Base-by-base conservation (phyloP, 2,888 invertebrate species). In the Trisateles emortualis region DNA sequence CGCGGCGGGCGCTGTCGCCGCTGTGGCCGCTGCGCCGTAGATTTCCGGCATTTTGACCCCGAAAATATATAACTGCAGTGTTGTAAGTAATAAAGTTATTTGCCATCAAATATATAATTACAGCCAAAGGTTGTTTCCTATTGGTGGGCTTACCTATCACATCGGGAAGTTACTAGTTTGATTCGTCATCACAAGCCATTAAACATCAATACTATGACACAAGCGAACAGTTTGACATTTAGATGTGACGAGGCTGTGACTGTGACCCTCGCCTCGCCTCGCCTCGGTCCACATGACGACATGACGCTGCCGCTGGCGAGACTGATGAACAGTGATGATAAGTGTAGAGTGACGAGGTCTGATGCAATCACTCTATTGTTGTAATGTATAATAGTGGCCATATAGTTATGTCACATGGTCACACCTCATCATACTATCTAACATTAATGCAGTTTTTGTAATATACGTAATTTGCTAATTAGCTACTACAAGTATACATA, bases 171-270 rank as follows among this genome's bases (percentile, higher is more conserved):
- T n/a, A n/a, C n/a, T n/a, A n/a, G n/a, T n/a, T n/a, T n/a, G 35
- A 26, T 16, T 29, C 24, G 19, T 19, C 38, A 32, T 11, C n/a
- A 32, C 30, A 5, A 11, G 19, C 13, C 19, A n/a, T 39, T 22
- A 33, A 26, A 35, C 11, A 35, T 26, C 9, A 48, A 24, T n/a
- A 40, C 9, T 41, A 33, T 48, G 48, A 48, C 33, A 48, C 40
- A 48, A 48, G 24, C 17, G 13, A 48, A 40, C 33, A 11, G 10
- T 13, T 14, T 41, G 48, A 39, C 40, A 33, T 41, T 26, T 33
- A 33, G 22, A 22, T 30, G 9, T 29, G 29, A 32, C 40, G 32
- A 40, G 14, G n/a, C n/a, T n/a, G 19, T 3, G 19, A 19, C 3
- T 19, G 19, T 19, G 19, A 19, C 19, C 19, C 19, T 19, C 19